Percentiles rank a stretch among this genome's conserved stretches.
These are phyloP conservation scores for Mobula birostris DNA, from an alignment of 2,113 vertebrate genomes.

Conservation along the genomic window DNA sequence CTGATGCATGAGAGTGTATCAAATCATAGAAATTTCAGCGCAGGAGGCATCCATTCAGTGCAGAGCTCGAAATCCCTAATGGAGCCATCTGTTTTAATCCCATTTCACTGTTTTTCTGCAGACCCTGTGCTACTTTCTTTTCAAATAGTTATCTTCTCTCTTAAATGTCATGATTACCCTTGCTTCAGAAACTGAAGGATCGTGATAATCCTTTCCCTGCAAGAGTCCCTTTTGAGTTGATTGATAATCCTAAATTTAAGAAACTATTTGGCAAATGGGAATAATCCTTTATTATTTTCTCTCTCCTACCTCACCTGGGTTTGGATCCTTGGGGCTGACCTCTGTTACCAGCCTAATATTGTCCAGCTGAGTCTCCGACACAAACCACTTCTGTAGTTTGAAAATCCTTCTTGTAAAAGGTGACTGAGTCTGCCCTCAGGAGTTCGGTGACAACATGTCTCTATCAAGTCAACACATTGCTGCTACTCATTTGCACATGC, in stretches of 20 bases:
- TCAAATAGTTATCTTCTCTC: neutral
- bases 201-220: neutral
- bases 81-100: neutral
- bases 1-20: neutral
- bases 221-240: neutral
- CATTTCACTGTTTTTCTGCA: neutral
- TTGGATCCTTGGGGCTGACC: neutral
- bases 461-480: neutral
- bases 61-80: neutral
- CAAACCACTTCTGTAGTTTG: too few relatives aligned
- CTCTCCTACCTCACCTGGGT: too few relatives aligned
- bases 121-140: neutral
- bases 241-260: neutral
- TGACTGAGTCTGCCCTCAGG: neutral
- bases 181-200: neutral
- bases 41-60: neutral
- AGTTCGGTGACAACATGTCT: neutral
- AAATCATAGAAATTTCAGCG: neutral
- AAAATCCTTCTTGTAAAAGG: neutral
- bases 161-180: neutral
- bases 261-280: neutral
- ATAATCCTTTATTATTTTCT: neutral
- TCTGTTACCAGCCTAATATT: neutral
- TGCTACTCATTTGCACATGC: neutral
- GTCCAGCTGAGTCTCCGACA: neutral